Percentiles rank a stretch among this genome's conserved stretches.
These are phyloP conservation scores for Camelus bactrianus DNA, from an alignment of 2,113 vertebrate genomes.

Conservation along the genomic window DNA sequence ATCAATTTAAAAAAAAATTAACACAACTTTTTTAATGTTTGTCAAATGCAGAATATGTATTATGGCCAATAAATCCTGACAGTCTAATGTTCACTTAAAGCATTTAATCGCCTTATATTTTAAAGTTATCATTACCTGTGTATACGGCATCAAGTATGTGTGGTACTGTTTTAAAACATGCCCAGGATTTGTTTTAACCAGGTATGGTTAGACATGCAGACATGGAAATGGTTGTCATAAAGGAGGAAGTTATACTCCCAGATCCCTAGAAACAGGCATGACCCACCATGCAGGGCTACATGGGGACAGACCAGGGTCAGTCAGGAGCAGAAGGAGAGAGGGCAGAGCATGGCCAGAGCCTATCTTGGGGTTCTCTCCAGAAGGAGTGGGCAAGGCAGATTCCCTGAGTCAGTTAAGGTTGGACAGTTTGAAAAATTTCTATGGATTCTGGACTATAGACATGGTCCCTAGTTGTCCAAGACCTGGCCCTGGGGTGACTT, in stretches of 20 bases:
- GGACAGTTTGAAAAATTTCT: not conserved
- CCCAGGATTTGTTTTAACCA: not conserved
- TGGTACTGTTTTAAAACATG: not conserved
- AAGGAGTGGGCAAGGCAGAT: not conserved
- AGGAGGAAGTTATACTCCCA: not conserved
- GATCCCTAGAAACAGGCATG: not conserved
- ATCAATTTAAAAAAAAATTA: slow-evolving; percentile 5
- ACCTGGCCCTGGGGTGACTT: not conserved
- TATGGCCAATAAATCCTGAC: not conserved
- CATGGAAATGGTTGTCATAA: not conserved
- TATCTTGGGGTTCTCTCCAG: not conserved
- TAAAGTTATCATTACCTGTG: not conserved
- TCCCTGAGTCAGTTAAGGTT: not conserved
- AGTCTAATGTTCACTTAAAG: not conserved
- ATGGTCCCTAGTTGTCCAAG: not conserved
- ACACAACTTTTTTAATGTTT: not conserved
- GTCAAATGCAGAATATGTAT: not conserved
- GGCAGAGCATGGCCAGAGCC: not conserved
- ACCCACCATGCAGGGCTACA: not conserved
- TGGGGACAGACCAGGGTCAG: not conserved
- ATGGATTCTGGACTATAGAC: not conserved
- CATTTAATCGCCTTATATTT: not conserved
- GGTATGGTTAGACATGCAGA: not conserved
- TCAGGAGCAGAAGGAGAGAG: not conserved
- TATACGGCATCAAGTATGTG: not conserved